Evolutionary conservation across 1,140 invertebrate species (phyloP), one percentile per base, ranked within the genome.

Genomic region (Argopecten irradians): DNA sequence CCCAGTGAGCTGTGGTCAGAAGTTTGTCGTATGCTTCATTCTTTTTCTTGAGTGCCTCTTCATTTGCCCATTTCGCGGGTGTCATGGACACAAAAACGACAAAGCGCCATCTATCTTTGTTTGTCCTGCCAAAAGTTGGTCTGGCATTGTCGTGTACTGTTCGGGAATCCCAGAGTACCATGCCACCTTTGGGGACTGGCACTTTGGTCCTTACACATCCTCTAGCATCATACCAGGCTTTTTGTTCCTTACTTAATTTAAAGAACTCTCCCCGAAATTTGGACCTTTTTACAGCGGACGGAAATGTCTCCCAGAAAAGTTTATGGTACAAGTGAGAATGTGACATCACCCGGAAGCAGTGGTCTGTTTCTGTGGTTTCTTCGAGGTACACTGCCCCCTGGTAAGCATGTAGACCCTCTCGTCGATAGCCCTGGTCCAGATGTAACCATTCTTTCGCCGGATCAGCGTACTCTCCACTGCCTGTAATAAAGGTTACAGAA

Each of bases 321-420:
- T 86, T 14, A 43, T 88, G 86, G 43, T 88, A 88, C 71, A 87
- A 86, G 43, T 83, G 39, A n/a, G 91, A 92, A 8, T 83, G 84
- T 46, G 84, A 71, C 84, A 92, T n/a, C 11, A 90, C 90, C n/a
- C 89, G 71, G 0, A 91, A 55, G 46, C 86, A 88, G 22, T 83
- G 43, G 71, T 90, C 86, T 82, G 83, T 36, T 16, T 90, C 82
- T 35, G 86, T 88, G 16, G 88, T 86, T 19, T 90, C 82, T 82
- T 93, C 92, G 39, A 93, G 86, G 39, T 93, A 93, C 19, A 93
- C 91, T 9, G 84, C 91, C 7, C 89, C 91, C 55, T 93, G 92
- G 71, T 91, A 93, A 0, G 89, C 92, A 85, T 93, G 92, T 7
- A 93, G 87, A 8, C 92, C 91, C 41, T 86, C 46, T 43, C 91